phyloP scores from a whole-genome alignment of 1,140 invertebrate species.

The Eupristina koningsbergeri region DNA sequence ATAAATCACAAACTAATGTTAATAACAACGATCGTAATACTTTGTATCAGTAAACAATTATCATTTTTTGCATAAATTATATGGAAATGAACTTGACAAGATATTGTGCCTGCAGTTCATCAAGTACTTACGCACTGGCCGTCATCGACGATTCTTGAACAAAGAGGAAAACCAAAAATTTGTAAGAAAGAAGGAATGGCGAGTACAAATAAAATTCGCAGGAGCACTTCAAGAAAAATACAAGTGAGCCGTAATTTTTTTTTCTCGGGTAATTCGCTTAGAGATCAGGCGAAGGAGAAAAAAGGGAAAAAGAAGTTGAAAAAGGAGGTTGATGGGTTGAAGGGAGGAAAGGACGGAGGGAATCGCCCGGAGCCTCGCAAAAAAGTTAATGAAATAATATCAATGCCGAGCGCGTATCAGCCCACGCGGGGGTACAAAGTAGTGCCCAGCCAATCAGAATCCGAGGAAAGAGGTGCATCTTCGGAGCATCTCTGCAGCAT shows the following conservation, averaged over 20 bases:
- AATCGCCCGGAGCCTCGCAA: conserved; percentile 54
- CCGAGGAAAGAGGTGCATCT: no score
- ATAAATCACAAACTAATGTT: no score
- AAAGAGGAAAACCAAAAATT: no score
- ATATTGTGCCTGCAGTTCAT: no score
- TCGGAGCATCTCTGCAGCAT: no score
- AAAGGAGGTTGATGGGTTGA: conserved; percentile 56
- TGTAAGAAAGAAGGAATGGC: neutral
- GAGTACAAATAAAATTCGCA: neutral
- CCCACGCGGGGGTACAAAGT: conserved; percentile 18
- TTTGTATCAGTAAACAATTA: no score
- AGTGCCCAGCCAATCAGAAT: neutral
- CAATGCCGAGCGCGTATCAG: conserved; percentile 70
- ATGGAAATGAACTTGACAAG: no score
- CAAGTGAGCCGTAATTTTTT: neutral
- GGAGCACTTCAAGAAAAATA: neutral
- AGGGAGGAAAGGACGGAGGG: conserved; percentile 45
- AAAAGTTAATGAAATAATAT: conserved; percentile 73
- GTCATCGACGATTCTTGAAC: no score
- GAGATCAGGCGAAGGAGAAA: conserved; percentile 31
- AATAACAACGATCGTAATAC: no score
- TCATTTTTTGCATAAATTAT: no score
- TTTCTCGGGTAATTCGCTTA: conserved; percentile 25
- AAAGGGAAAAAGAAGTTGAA: conserved; percentile 48
- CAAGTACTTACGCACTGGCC: no score